phyloP scores from a whole-genome alignment of 2,113 vertebrate genomes.

The Macroglossus sobrinus region DNA sequence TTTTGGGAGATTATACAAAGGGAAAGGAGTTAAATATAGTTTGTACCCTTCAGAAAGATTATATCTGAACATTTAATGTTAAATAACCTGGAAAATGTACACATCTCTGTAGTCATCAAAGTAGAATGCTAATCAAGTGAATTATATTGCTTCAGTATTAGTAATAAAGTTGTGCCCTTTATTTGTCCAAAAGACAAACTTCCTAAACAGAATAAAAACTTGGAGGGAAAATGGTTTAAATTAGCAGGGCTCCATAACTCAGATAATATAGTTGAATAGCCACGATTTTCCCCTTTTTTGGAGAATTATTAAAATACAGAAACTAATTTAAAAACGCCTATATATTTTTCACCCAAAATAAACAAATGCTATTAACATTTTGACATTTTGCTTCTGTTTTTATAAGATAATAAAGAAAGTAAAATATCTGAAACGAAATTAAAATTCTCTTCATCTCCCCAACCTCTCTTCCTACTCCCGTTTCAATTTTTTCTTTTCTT shows the following conservation, averaged over 20 bases:
- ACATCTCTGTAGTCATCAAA: constrained; percentile 64
- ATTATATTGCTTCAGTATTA: constrained; percentile 58
- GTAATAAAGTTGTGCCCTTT: constrained; percentile 25
- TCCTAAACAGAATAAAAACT: constrained; percentile 20
- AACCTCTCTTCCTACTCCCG: neutral
- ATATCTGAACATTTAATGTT: constrained; percentile 57
- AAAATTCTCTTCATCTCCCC: neutral
- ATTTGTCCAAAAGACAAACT: constrained; percentile 9
- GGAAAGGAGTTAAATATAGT: constrained; percentile 69
- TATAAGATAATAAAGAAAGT: neutral
- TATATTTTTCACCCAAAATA: neutral
- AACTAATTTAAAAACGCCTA: neutral
- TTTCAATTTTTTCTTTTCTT: neutral
- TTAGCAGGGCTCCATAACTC: neutral
- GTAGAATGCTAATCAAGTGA: constrained; percentile 64
- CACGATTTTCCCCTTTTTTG: neutral
- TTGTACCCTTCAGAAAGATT: constrained; percentile 60
- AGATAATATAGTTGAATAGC: constrained; percentile 11
- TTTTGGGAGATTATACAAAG: constrained; percentile 50
- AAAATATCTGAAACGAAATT: constrained; percentile 22
- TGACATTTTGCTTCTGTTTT: neutral
- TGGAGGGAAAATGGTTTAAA: neutral
- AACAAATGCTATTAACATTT: neutral
- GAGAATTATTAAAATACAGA: neutral
- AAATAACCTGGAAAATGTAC: constrained; percentile 53